These are phyloP conservation scores for Diplodus sargus DNA, from an alignment of 2,797 vertebrate genomes.

Conservation along the genomic window DNA sequence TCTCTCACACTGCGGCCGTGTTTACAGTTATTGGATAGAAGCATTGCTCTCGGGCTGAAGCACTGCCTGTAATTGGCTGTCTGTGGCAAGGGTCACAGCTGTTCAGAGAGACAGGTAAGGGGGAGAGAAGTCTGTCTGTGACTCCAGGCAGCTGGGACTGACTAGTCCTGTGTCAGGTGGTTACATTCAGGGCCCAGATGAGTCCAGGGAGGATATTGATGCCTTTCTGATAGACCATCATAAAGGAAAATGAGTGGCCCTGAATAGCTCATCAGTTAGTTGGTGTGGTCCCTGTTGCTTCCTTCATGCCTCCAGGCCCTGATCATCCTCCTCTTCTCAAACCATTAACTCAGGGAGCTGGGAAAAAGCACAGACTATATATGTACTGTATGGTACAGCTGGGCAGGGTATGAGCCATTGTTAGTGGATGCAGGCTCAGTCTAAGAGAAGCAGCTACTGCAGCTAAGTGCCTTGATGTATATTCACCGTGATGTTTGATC, in stretches of 20 bases:
- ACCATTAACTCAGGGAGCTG: constrained; percentile 29
- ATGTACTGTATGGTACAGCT: background rate
- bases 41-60: constrained; percentile 40
- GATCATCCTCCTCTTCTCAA: constrained; percentile 30
- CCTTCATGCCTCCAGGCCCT: constrained; percentile 19
- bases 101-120: constrained; percentile 59
- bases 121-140: constrained; percentile 25
- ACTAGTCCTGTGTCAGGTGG: constrained; percentile 47
- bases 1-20: constrained; percentile 16
- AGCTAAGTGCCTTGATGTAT: too few species aligned
- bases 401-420: background rate
- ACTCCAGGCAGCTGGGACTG: constrained; percentile 60
- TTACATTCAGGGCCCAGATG: constrained; percentile 46
- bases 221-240: constrained; percentile 47
- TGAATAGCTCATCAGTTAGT: constrained; percentile 49
- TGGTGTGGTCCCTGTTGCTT: constrained; percentile 33
- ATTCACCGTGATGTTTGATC: too few species aligned
- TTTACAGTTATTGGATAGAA: constrained; percentile 39
- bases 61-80: constrained; percentile 66
- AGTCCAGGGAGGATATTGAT: constrained; percentile 32
- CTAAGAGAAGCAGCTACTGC: background rate
- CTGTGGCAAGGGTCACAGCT: constrained; percentile 68
- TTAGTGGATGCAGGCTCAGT: background rate
- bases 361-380: constrained; percentile 1
- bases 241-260: constrained; percentile 44